A percentile compares a stretch with the other conserved stretches of the same genome.
phyloP scores from a whole-genome alignment of 2,113 vertebrate genomes.

The Podarcis cretensis region DNA sequence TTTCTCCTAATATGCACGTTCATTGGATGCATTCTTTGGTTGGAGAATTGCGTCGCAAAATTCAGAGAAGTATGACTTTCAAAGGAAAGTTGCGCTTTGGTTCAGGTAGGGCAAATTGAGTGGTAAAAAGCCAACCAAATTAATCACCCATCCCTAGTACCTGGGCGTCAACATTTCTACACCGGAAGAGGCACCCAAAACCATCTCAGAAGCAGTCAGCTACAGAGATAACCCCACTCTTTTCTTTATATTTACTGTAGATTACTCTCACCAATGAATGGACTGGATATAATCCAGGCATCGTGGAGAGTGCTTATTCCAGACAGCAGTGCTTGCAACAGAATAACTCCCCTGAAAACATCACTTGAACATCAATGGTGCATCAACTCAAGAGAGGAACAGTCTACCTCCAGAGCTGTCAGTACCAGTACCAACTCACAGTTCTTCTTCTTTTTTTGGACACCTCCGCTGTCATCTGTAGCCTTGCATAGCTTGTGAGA shows the following conservation, averaged over 20 bases:
- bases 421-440: neutral
- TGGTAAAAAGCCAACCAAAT: no score
- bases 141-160: no score
- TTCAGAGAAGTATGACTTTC: no score
- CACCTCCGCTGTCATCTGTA: neutral
- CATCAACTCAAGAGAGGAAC: neutral
- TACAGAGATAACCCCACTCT: no score
- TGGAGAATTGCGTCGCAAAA: no score
- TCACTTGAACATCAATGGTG: neutral
- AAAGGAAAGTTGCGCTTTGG: no score
- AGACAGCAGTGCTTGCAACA: neutral
- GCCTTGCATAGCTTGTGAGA: conserved; percentile 16
- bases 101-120: no score
- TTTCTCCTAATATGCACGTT: no score
- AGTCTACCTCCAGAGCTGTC: neutral
- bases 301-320: neutral
- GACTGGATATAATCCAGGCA: neutral
- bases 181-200: neutral
- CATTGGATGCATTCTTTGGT: no score
- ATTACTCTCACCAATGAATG: neutral
- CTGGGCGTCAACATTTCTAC: neutral
- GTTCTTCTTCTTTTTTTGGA: neutral
- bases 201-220: neutral
- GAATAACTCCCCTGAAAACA: neutral
- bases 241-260: neutral